Base-by-base conservation (phyloP, 2,113 vertebrate species). In the Cheilinus undulatus region DNA sequence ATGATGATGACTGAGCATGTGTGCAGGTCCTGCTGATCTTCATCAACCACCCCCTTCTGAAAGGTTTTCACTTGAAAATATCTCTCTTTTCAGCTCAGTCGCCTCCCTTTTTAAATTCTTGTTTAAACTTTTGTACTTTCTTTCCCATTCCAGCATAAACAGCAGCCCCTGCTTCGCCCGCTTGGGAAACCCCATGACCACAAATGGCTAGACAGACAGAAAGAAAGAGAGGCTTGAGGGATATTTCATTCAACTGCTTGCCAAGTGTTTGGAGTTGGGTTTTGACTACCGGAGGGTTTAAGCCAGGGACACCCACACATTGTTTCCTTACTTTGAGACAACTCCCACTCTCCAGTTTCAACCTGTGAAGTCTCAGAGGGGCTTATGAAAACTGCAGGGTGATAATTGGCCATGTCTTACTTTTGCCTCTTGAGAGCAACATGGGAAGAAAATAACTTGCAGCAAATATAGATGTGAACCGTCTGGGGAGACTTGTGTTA, bases 381-480 rank as follows among this genome's bases (percentile, higher is more conserved):
- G 10, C 0, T 22, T 87, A 34, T 8, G 82, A 46, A 89, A 73
- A 52, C 56, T 34, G 56, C 36, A 27, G 53, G 50, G 79, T 74
- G 88, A 87, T 91, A 91, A 91, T 91, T 80, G 81, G 42, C 60
- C 30, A 40, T 3, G 15, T 83, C 85, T 83, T 69, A 83, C 80
- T 82, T 84, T 62, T 80, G 58, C 53, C 76, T 70, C 84, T 80
- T 36, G 43, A 65, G 79, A 80, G 76, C 62, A 64, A 76, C 63
- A 69, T 7, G 17, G 54, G 38, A 64, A 75, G 42, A 65, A 63
- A 74, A 71, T 43, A 68, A 54, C 65, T 58, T 22, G 68, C 22
- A 3, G 30, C 53, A 69, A 30, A 28, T 46, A 51, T 57, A 36
- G 54, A 70, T 46, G 60, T 20, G 57, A 65, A 61, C 9, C 23